Evolutionary conservation across 2,113 vertebrate genomes (phyloP).

Genomic region (Thryonomys swinderianus): DNA sequence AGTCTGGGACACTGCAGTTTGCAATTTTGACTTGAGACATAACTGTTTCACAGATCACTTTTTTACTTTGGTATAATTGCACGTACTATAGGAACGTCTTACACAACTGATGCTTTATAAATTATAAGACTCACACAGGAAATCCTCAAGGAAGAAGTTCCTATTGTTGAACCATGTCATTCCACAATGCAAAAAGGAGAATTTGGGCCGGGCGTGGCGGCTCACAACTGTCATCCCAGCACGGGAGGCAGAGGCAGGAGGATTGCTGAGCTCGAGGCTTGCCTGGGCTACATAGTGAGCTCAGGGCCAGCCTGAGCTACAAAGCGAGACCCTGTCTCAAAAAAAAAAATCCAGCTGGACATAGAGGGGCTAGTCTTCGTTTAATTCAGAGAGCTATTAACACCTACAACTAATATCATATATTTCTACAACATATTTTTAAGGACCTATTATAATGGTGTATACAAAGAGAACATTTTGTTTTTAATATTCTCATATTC

Average conservation of each 20-base stretch:
- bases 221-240: no score
- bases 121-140: background rate
- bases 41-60: background rate
- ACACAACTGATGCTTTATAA: background rate
- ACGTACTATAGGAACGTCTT: background rate
- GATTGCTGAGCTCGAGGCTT: no score
- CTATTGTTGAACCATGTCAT: background rate
- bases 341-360: background rate
- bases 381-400: slow-evolving; percentile 10
- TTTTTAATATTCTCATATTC: background rate
- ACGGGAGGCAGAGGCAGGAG: no score
- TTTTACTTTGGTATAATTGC: background rate
- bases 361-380: background rate
- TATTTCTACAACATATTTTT: background rate
- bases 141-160: background rate
- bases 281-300: no score
- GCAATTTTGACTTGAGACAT: background rate
- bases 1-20: background rate
- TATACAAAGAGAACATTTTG: background rate
- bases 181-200: background rate
- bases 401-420: background rate
- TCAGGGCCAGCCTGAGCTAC: no score
- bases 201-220: no score
- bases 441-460: background rate
- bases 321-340: no score